Evolutionary conservation across 2,888 invertebrate species (phyloP), one percentile per base, ranked within the genome.

Genomic region (Pteria penguin): DNA sequence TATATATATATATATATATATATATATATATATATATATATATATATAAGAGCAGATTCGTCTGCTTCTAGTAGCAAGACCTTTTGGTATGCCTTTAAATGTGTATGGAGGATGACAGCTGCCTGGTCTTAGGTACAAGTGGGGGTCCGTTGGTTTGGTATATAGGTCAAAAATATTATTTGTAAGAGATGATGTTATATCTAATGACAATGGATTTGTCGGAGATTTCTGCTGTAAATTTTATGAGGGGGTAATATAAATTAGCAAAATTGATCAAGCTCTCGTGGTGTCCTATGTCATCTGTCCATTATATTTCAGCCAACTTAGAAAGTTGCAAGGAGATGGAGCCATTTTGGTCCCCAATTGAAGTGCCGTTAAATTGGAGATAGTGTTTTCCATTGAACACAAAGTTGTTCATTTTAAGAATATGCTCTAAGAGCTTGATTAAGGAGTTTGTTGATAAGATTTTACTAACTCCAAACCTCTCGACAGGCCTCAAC

Each of bases 251-350:
- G n/a, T n/a, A n/a, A n/a, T n/a, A n/a, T n/a, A n/a, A n/a, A n/a
- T n/a, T n/a, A n/a, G n/a, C n/a, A n/a, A n/a, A 33, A 22, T 1
- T 24, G 31, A 58, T 74, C 68, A 27, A 74, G 11, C 0, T n/a
- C 18, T 55, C 33, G 14, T 62, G 60, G 31, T 3, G 33, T 1
- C 26, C 33, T 2, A 24, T 8, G 26, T 26, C 29, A 26, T 69
- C 62, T 24, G 45, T n/a, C 73, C 70, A 78, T 27, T 78, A 71
- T 33, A 74, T 62, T 36, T 78, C 75, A n/a, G 76, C 2, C 33
- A 74, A 78, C 78, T 76, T 33, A 80, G 81, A 11, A 81, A 61
- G 33, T 69, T 72, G 22, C 75, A 75, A 65, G 76, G 78, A 0
- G 70, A 60, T 8, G 75, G 79, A 4, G 81, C 78, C 65, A 78